Conservation (phyloP, 2,113 vertebrate species). For the Cephalopholis sonnerati region DNA sequence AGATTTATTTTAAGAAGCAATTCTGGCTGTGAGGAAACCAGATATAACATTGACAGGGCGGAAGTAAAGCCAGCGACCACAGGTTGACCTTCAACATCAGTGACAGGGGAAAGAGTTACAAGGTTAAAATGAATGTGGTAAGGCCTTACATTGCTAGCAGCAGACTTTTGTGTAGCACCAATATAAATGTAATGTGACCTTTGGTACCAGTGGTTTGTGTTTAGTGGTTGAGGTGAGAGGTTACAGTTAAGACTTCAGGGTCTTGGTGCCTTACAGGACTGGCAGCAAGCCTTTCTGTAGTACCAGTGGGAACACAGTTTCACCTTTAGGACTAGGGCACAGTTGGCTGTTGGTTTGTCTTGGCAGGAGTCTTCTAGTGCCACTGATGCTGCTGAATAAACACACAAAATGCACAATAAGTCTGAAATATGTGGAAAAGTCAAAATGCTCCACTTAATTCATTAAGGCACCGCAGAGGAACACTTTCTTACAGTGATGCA, state of each 20-base stretch:
- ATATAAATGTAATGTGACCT: constrained; percentile 85
- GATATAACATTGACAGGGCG: not conserved
- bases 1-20: not conserved
- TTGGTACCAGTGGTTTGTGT: constrained; percentile 80
- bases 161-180: constrained; percentile 85
- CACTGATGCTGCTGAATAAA: constrained; percentile 48
- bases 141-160: constrained; percentile 60
- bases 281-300: constrained; percentile 90
- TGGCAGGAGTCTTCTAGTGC: constrained; percentile 84
- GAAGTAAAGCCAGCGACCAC: constrained; percentile 37
- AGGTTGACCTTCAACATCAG: constrained; percentile 42
- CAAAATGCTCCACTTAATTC: not conserved
- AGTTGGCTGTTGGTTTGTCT: constrained; percentile 87
- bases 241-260: constrained; percentile 56
- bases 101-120: constrained; percentile 17
- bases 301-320: constrained; percentile 91
- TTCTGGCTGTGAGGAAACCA: not conserved
- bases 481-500: not conserved
- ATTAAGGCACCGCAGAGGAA: not conserved
- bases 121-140: constrained; percentile 17
- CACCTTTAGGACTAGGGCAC: constrained; percentile 88
- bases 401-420: not conserved
- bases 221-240: constrained; percentile 9
- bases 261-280: constrained; percentile 82
- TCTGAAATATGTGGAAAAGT: not conserved